Conservation (phyloP, 1,140 invertebrate species). For the Rhysida immarginata region DNA sequence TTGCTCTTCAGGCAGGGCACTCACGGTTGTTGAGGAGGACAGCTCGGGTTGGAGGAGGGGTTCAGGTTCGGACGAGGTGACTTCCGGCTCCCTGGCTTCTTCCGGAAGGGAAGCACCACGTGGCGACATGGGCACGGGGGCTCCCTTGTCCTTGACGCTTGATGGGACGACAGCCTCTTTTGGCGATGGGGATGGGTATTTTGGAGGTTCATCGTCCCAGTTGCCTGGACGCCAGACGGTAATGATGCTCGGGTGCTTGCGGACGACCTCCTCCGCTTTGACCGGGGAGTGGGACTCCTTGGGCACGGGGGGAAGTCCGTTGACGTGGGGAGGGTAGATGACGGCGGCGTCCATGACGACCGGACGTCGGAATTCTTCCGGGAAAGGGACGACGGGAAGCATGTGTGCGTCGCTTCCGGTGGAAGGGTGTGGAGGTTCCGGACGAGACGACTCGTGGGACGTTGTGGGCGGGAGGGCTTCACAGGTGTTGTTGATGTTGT, state of each 20-base stretch:
- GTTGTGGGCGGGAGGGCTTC: background rate
- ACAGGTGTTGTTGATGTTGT: too few species aligned
- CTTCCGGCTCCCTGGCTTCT: background rate
- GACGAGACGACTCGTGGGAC: background rate
- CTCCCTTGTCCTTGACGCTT: background rate
- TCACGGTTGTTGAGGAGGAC: too few species aligned
- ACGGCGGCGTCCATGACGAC: background rate
- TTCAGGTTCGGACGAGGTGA: background rate
- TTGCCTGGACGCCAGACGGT: constrained; percentile 6
- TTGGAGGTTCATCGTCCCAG: background rate
- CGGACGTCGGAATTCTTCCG: background rate
- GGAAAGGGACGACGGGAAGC: background rate
- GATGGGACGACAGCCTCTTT: background rate
- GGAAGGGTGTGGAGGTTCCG: background rate
- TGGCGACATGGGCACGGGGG: background rate
- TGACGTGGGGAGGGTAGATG: background rate
- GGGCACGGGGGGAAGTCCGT: background rate
- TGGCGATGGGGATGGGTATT: background rate
- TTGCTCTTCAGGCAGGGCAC: too few species aligned
- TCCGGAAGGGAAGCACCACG: background rate
- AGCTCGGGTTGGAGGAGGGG: background rate
- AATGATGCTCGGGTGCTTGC: background rate
- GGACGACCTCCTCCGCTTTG: background rate
- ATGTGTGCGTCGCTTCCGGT: background rate
- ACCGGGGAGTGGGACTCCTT: background rate